Percentiles rank a stretch among this genome's conserved stretches.
Evolutionary conservation across 2,797 vertebrate genomes (phyloP).

Genomic region (Helarctos malayanus): DNA sequence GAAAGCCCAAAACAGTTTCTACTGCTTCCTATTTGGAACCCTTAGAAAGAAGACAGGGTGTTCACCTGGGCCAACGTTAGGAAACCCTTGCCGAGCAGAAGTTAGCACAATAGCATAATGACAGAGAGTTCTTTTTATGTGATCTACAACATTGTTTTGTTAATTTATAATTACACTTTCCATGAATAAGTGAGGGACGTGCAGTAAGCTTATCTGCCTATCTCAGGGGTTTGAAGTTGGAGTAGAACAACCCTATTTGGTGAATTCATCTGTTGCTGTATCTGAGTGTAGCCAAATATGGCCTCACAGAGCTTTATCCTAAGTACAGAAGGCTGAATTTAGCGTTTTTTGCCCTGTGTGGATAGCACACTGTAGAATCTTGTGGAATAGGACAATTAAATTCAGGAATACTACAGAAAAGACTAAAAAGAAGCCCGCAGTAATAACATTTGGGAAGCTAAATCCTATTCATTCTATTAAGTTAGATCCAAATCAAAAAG

Average conservation of each 20-base stretch:
- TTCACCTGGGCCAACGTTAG: not conserved
- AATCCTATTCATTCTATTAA: not conserved
- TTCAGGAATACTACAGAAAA: not conserved
- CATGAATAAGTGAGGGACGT: not conserved
- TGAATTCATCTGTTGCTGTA: not conserved
- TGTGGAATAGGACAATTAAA: not conserved
- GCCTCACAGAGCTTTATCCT: not conserved
- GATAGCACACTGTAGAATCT: not conserved
- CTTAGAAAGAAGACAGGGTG: not conserved
- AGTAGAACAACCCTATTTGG: not conserved
- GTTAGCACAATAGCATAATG: not conserved
- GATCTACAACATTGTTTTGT: not conserved
- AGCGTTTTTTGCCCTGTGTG: not conserved
- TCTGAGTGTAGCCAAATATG: not conserved
- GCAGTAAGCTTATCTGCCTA: not conserved
- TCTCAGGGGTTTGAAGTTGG: not conserved
- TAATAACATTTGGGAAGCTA: not conserved
- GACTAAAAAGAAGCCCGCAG: not conserved
- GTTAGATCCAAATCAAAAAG: not conserved
- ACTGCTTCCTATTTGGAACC: not conserved
- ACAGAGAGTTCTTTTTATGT: not conserved
- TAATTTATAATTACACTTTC: not conserved
- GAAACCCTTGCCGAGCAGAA: not conserved
- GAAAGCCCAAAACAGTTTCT: not conserved
- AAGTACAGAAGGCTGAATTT: not conserved